A percentile compares a stretch with the other conserved stretches of the same genome.
These are phyloP conservation scores for Anisognathus igniventris DNA, from an alignment of 2,797 vertebrate genomes.

Conservation along the genomic window DNA sequence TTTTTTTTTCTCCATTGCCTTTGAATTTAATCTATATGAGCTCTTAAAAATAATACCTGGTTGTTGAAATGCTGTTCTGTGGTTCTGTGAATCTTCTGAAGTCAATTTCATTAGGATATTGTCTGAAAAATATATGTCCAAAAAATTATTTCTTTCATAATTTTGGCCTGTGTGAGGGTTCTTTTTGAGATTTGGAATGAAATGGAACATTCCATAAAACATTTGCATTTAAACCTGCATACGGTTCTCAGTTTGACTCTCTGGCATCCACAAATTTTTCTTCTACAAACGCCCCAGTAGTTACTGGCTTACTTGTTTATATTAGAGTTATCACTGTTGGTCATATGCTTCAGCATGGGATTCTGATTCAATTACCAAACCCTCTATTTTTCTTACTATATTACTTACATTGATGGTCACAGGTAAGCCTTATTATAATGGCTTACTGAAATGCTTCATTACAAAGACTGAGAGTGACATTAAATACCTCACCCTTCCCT, in stretches of 20 bases:
- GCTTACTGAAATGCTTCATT: background rate
- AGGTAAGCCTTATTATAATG: background rate
- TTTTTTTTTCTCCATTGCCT: background rate
- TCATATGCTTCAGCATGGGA: background rate
- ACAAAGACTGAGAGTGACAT: background rate
- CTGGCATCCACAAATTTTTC: background rate
- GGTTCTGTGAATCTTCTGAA: background rate
- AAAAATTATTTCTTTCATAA: background rate
- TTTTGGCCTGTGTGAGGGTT: background rate
- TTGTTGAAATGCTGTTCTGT: background rate
- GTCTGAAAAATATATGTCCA: background rate
- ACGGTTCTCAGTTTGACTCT: background rate
- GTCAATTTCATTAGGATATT: background rate
- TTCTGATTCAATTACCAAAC: background rate
- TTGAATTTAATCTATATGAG: background rate
- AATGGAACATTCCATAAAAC: background rate
- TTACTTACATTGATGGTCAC: background rate
- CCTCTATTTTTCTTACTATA: background rate
- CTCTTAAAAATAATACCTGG: background rate
- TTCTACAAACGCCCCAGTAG: background rate
- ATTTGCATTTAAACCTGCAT: background rate
- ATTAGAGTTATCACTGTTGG: background rate
- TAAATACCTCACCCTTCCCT: background rate
- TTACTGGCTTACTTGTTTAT: background rate
- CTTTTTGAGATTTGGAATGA: background rate